Conservation (phyloP, 2,888 invertebrate genomes). For the Philaethria dido region DNA sequence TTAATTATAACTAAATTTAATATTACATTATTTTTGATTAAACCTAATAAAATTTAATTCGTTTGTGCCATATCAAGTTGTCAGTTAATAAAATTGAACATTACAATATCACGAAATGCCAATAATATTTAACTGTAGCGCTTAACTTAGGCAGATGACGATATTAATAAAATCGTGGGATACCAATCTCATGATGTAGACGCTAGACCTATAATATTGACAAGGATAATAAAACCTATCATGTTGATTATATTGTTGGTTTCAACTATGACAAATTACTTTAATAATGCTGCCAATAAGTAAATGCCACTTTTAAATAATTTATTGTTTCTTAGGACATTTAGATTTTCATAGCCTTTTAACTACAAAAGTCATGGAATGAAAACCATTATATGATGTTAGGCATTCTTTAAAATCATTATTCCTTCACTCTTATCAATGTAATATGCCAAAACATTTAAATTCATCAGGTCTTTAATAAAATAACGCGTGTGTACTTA, state of each 20-base stretch:
- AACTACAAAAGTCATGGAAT: no score
- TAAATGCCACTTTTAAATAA: not conserved
- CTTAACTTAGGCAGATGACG: conserved; percentile 31
- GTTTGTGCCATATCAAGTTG: conserved; percentile 32
- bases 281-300: not conserved
- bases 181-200: conserved; percentile 36
- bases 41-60: not conserved
- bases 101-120: conserved; percentile 37
- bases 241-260: conserved; percentile 18
- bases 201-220: conserved; percentile 17
- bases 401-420: no score
- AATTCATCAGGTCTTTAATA: no score
- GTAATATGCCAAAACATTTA: no score
- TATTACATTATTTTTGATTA: not conserved
- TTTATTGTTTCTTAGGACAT: no score
- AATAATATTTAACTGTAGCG: conserved; percentile 38
- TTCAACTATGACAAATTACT: conserved; percentile 20
- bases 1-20: no score
- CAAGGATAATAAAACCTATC: conserved; percentile 16
- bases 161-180: conserved; percentile 42
- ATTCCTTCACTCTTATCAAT: no score
- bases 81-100: conserved; percentile 36
- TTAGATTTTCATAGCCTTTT: no score
- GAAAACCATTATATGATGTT: no score
- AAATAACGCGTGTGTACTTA: no score